A percentile compares a stretch with the other conserved stretches of the same genome.
Evolutionary conservation across 1,140 invertebrate genomes (phyloP).

Genomic region (Heliothis subflexa): DNA sequence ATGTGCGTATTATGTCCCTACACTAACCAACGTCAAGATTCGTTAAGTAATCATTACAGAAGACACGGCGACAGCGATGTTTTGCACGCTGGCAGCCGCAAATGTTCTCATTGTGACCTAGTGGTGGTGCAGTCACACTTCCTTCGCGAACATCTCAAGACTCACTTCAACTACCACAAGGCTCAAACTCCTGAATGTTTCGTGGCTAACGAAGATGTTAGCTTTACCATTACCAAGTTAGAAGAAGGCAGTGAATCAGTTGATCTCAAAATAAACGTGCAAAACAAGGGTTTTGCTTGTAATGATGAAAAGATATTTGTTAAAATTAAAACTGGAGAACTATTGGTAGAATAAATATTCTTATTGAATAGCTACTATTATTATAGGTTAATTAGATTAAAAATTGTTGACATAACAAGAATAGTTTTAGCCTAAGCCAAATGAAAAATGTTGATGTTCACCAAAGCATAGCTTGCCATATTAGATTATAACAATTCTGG

Average conservation of each 20-base stretch:
- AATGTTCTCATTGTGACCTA: conserved; percentile 95
- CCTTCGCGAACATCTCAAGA: conserved; percentile 92
- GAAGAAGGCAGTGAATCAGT: conserved; percentile 65
- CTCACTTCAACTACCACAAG: conserved; percentile 90
- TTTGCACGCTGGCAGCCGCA: conserved; percentile 87
- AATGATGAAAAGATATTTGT: conserved; percentile 79
- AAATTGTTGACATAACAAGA: conserved; percentile 36
- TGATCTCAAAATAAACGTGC: conserved; percentile 76
- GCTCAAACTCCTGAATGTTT: conserved; percentile 87
- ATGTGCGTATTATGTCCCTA: conserved; percentile 93
- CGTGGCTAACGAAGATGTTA: conserved; percentile 76
- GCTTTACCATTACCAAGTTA: conserved; percentile 74
- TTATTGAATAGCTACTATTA: conserved; percentile 27
- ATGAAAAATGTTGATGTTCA: conserved; percentile 73
- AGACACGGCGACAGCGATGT: conserved; percentile 88
- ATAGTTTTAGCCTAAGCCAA: conserved; percentile 62
- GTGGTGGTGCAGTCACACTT: conserved; percentile 92
- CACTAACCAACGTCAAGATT: conserved; percentile 90
- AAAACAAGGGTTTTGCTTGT: conserved; percentile 58
- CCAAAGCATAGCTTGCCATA: conserved; percentile 85
- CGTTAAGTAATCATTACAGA: conserved; percentile 91
- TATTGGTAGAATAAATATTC: conserved; percentile 62
- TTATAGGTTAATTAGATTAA: conserved; percentile 26
- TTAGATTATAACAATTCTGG: conserved; percentile 71
- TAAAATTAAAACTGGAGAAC: conserved; percentile 77